Conservation (phyloP, 2,113 vertebrate genomes). For the Xerus inauris region DNA sequence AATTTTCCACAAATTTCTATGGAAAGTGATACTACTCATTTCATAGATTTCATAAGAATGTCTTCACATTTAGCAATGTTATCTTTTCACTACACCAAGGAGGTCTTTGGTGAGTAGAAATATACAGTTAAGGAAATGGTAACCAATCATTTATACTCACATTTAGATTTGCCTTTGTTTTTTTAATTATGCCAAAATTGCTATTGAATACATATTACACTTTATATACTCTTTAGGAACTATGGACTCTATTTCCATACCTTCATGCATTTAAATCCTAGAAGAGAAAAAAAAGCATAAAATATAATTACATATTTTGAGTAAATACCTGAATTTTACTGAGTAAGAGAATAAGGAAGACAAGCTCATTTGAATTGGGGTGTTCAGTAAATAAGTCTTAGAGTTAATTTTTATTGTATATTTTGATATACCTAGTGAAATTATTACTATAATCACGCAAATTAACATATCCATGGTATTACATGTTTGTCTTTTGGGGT, state of each 20-base stretch:
- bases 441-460: neutral
- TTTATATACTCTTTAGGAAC: neutral
- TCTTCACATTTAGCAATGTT: neutral
- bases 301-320: neutral
- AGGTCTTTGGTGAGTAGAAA: neutral
- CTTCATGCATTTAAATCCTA: neutral
- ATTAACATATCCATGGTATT: neutral
- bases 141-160: neutral
- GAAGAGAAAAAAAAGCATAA: neutral
- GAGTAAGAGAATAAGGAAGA: neutral
- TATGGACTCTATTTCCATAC: neutral
- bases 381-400: neutral
- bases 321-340: neutral
- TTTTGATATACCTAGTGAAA: neutral
- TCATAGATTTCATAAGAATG: neutral
- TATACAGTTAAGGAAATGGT: neutral
- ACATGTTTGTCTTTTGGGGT: neutral
- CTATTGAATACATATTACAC: neutral
- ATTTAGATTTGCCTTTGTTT: neutral
- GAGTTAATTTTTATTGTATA: neutral
- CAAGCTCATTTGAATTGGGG: neutral
- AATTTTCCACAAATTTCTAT: neutral
- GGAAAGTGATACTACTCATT: neutral
- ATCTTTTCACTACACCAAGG: neutral
- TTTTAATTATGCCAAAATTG: neutral